These are phyloP conservation scores for Xanthia icteritia DNA, from an alignment of 2,888 invertebrate species.

Conservation along the genomic window DNA sequence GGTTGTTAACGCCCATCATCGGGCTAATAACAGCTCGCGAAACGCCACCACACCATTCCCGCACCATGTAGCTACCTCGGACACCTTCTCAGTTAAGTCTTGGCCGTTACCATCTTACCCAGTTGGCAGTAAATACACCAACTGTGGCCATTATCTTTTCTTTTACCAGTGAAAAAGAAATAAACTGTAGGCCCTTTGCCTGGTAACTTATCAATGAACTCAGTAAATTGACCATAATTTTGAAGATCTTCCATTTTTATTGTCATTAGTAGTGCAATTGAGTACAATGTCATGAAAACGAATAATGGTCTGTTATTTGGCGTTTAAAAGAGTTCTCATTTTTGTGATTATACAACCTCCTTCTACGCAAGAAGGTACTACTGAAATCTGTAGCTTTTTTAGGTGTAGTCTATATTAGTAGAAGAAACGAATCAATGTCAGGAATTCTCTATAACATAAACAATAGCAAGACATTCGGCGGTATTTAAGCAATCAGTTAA, in stretches of 20 bases:
- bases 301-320: background rate
- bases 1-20: background rate
- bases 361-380: background rate
- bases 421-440: background rate
- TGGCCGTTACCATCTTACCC: conserved; percentile 68
- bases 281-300: background rate
- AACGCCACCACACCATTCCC: background rate
- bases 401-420: background rate
- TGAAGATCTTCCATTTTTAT: conserved; percentile 70
- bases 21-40: background rate
- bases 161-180: conserved; percentile 85
- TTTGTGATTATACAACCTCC: background rate
- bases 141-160: conserved; percentile 92
- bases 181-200: conserved; percentile 77
- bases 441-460: background rate
- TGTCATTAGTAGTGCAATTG: conserved; percentile 20
- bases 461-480: background rate
- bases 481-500: background rate
- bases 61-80: background rate
- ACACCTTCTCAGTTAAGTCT: background rate
- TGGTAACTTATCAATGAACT: conserved; percentile 73
- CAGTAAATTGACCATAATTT: conserved; percentile 77
- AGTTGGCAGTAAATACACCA: conserved; percentile 93
- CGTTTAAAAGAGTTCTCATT: background rate
- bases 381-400: conserved; percentile 2